Conservation (phyloP, 2,888 invertebrate species). For the Anarsia innoxiella region DNA sequence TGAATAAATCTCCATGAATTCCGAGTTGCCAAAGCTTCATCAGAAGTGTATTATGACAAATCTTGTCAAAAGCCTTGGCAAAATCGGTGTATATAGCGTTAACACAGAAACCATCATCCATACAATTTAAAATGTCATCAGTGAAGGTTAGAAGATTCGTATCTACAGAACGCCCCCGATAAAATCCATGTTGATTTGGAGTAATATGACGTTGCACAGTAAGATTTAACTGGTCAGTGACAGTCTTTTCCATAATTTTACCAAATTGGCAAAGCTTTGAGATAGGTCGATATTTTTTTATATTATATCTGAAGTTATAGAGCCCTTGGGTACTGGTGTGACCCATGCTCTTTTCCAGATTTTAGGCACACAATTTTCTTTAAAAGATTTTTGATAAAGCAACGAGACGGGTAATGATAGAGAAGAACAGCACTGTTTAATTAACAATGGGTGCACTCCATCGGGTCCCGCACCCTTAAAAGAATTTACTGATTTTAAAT, state of each 20-base stretch:
- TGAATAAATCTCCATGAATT: neutral
- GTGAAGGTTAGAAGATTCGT: conserved; percentile 14
- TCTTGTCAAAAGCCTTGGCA: conserved; percentile 14
- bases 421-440: neutral
- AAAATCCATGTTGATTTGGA: conserved; percentile 16
- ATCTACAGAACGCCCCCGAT: conserved; percentile 12
- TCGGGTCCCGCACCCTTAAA: conserved; percentile 1
- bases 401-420: neutral
- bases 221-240: conserved; percentile 11
- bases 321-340: conserved; percentile 18
- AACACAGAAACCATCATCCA: conserved; percentile 11
- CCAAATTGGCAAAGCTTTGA: conserved; percentile 16
- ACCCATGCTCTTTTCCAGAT: conserved; percentile 16
- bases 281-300: conserved; percentile 18
- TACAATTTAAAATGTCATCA: conserved; percentile 10
- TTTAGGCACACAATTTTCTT: neutral
- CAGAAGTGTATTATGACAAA: conserved; percentile 5
- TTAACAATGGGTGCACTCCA: conserved; percentile 8
- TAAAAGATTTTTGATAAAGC: neutral
- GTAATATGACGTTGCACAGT: conserved; percentile 6
- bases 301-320: conserved; percentile 8
- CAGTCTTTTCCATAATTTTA: conserved; percentile 20
- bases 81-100: conserved; percentile 16
- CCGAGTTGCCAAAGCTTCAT: conserved; percentile 4
- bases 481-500: neutral